These are phyloP conservation scores for Castor canadensis DNA, from an alignment of 2,113 vertebrate genomes.

Conservation along the genomic window DNA sequence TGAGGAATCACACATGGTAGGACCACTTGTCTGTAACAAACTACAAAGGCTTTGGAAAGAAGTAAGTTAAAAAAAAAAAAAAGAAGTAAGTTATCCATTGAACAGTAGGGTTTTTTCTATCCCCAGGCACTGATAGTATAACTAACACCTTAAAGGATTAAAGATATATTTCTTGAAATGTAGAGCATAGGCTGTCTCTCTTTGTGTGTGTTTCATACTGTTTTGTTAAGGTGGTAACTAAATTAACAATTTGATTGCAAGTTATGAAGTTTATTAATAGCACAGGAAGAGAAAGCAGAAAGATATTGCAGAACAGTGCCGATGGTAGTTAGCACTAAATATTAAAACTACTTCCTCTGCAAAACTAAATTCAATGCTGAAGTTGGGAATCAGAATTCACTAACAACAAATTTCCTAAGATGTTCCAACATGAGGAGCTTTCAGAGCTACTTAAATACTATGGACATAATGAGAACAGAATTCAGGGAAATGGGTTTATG, in stretches of 20 bases:
- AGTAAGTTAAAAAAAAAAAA: too few species aligned
- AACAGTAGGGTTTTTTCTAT: neutral
- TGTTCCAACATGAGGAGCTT: neutral
- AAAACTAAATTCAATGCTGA: neutral
- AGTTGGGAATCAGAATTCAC: neutral
- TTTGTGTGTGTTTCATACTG: neutral
- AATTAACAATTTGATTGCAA: slow-evolving; percentile 38
- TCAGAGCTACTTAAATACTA: slow-evolving; percentile 6
- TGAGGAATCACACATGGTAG: slow-evolving; percentile 31
- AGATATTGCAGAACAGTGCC: neutral
- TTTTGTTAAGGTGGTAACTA: slow-evolving; percentile 1
- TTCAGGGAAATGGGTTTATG: neutral
- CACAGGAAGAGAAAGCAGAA: neutral
- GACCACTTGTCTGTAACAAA: slow-evolving; percentile 51
- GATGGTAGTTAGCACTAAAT: neutral
- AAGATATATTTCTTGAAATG: slow-evolving; percentile 46
- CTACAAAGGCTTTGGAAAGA: neutral
- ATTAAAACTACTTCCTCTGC: neutral
- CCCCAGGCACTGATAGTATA: neutral
- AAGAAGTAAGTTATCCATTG: neutral
- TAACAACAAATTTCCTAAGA: neutral
- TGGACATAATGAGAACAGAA: slow-evolving; percentile 2
- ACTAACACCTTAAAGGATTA: slow-evolving; percentile 43
- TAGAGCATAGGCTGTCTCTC: slow-evolving; percentile 5
- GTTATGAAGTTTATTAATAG: slow-evolving; percentile 52